Evolutionary conservation across 2,797 vertebrate genomes (phyloP), one percentile per base, ranked within the genome.

Genomic region (Fistularia tabacaria): DNA sequence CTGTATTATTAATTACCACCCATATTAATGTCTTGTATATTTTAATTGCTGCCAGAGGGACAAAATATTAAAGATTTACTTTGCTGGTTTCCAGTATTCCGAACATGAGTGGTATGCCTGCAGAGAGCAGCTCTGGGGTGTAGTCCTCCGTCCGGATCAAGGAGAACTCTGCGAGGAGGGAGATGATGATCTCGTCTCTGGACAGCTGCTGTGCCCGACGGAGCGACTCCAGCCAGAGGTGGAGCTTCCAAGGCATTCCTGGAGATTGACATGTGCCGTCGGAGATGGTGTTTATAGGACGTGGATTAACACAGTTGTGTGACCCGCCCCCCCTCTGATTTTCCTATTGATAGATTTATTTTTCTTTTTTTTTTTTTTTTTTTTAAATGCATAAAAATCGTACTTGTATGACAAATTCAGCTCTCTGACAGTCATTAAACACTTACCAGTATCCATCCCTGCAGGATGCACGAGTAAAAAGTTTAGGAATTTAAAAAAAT

Each of bases 191-290:
- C 0, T 92, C 90, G 38, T 89, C 90, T 57, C 94, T 89, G 0
- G 87, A 91, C 80, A 95, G 93, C 49, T 89, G 89, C 73, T 90
- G 92, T 8, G 94, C 92, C 7, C 89, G 90, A 64, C 66, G 82
- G 0, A 98, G 86, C 0, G 93, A 94, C 87, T 95, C 89, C 1
- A 97, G 89, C 96, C 96, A 98, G 65, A 92, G 85, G 0, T 98
- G 94, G 13, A 95, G 87, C 83, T 92, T 94, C 96, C 95, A 98
- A 7, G 94, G 90, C 10, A 97, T 91, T 9, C 96, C 96, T 98
- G 86, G 40, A 9, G 25, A 48, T 11, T 36, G 9, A 14, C 12
- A 12, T 5, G n/a, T n/a, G n/a, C n/a, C n/a, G n/a, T n/a, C n/a
- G n/a, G n/a, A n/a, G n/a, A n/a, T n/a, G 8, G 15, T 14, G 6